phyloP scores from a whole-genome alignment of 1,140 invertebrate genomes.

The Drosophila lacertosa region DNA sequence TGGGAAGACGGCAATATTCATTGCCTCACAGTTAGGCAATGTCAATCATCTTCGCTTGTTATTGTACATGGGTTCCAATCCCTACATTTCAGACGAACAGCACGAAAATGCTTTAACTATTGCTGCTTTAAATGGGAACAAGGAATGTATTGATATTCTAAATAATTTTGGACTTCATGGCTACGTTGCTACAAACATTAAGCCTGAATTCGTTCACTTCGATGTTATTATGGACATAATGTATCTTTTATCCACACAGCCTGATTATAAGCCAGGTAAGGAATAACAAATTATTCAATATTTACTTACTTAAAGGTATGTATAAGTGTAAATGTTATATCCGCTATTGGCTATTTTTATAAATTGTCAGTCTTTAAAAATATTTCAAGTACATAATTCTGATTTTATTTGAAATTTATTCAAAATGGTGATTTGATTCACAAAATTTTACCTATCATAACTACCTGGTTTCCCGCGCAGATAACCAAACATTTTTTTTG shows the following conservation, averaged over 20 bases:
- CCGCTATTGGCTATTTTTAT: not conserved
- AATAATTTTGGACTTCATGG: conserved; percentile 51
- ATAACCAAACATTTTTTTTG: no score
- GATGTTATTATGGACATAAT: conserved; percentile 67
- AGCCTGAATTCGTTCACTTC: conserved; percentile 58
- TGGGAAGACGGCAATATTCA: conserved; percentile 89
- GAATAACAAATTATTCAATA: not conserved
- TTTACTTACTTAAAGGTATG: no score
- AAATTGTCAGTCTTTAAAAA: no score
- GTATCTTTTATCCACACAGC: conserved; percentile 46
- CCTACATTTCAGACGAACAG: conserved; percentile 86
- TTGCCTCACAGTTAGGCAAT: conserved; percentile 88
- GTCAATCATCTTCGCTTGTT: conserved; percentile 87
- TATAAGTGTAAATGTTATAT: no score
- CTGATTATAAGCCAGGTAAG: conserved; percentile 50
- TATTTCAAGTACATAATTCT: no score
- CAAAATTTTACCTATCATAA: no score
- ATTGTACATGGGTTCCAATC: conserved; percentile 88
- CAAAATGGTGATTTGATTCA: no score
- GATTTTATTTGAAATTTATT: no score
- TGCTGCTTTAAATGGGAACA: conserved; percentile 84
- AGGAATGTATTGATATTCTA: conserved; percentile 59
- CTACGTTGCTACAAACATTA: conserved; percentile 36
- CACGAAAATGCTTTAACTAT: conserved; percentile 89
- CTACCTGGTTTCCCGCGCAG: no score